Conservation (phyloP, 1,140 invertebrate genomes). For the Musca domestica region DNA sequence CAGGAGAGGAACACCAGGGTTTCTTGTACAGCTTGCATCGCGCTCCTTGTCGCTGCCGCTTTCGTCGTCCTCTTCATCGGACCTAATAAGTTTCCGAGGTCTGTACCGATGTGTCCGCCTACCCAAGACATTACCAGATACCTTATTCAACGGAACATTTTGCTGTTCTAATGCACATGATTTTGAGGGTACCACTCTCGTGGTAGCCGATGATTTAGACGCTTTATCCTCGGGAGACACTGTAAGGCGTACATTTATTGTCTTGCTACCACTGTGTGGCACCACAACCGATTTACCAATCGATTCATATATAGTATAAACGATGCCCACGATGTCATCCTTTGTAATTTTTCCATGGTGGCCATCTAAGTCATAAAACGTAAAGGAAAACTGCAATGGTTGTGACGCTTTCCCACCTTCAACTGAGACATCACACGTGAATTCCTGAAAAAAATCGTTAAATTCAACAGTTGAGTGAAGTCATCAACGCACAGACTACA, state of each 20-base stretch:
- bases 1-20: background rate
- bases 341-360: constrained; percentile 88
- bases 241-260: constrained; percentile 83
- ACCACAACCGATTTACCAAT: constrained; percentile 84
- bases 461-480: too few relatives aligned
- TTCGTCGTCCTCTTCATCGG: constrained; percentile 55
- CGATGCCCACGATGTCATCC: constrained; percentile 86
- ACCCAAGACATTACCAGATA: constrained; percentile 37
- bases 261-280: constrained; percentile 84
- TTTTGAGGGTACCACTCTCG: constrained; percentile 29
- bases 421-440: constrained; percentile 85
- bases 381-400: constrained; percentile 87
- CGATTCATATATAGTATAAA: constrained; percentile 87
- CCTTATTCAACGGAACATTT: background rate
- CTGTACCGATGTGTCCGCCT: constrained; percentile 52
- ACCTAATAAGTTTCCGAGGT: constrained; percentile 53
- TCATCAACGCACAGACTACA: too few relatives aligned
- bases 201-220: constrained; percentile 51
- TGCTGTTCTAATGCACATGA: constrained; percentile 20
- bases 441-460: constrained; percentile 71
- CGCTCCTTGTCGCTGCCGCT: constrained; percentile 51
- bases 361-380: constrained; percentile 87
- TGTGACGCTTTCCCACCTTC: constrained; percentile 67
- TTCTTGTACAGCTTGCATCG: constrained; percentile 23
- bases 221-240: constrained; percentile 72